A percentile compares a stretch with the other conserved stretches of the same genome.
Conservation (phyloP, 2,797 vertebrate species). For the Sebastes miniatus region DNA sequence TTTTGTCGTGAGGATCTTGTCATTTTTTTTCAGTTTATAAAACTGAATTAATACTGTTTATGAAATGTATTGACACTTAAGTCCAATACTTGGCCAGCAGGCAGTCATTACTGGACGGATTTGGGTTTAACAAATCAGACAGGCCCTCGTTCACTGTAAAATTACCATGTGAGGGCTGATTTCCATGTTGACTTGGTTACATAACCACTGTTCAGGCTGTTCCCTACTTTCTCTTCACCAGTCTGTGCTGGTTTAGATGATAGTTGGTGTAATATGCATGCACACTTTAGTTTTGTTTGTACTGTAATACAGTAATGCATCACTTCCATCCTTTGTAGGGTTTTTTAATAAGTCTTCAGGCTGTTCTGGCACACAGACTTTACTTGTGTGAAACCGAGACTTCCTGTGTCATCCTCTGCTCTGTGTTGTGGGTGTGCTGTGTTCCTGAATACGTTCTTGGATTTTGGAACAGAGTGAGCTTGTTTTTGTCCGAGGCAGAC, state of each 20-base stretch:
- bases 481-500: not conserved
- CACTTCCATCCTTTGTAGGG: not conserved
- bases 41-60: not conserved
- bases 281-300: not conserved
- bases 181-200: slow-evolving; percentile 30
- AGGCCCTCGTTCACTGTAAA: not conserved
- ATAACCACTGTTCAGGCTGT: not conserved
- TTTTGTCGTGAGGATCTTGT: not conserved
- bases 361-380: not conserved
- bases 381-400: not conserved
- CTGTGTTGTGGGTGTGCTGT: not conserved
- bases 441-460: not conserved
- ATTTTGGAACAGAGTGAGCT: not conserved
- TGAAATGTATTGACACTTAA: not conserved
- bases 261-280: not conserved
- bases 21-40: not conserved
- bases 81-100: not conserved
- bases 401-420: not conserved
- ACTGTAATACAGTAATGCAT: not conserved
- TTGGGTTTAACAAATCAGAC: not conserved
- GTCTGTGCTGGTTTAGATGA: not conserved
- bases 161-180: not conserved
- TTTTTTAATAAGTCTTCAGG: not conserved
- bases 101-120: not conserved
- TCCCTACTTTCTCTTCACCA: not conserved